Base-by-base conservation (phyloP, 2,888 invertebrate species). In the Acleris laterana region DNA sequence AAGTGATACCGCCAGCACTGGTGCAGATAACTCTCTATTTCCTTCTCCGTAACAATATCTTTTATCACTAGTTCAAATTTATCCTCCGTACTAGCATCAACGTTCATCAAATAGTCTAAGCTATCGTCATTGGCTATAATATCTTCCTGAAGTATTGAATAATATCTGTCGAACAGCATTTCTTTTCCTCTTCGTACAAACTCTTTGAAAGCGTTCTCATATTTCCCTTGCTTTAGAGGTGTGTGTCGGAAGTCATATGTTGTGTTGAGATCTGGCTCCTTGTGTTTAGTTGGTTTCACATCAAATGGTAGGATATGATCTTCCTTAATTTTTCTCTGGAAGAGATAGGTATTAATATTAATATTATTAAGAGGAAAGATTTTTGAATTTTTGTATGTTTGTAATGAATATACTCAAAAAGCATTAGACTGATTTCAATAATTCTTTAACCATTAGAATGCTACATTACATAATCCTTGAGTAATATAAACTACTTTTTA, bases 1-100 rank as follows among this genome's bases (percentile, higher is more conserved):
- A 81, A 83, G 69, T 89, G 87, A 71, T 87, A 90, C 65, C 85
- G 81, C 92, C 92, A 93, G 58, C 91, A 90, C 51, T 89, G 89
- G 71, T 85, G 85, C 58, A 91, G 72, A 69, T 91, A 90, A 66
- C 86, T 85, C 61, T 90, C 89, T 2, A 92, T 78, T 67, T 93
- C 91, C 5, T 90, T 89, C 70, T 88, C 85, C 0, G 87, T 82
- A 1, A 82, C 82, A 1, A 81, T 72, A 64, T 79, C 80, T 53
- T 82, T 84, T 2, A 89, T 79, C 0, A 88, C 81, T 73, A 81
- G 74, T 56, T 90, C 89, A 72, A 90, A 84, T 62, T 91, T 92
- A 68, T 90, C 90, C 49, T 92, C 92, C 0, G 90, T 90, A 63
- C 89, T 89, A 0, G 88, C 88, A 69, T 90, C 77, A 2, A 88